phyloP scores from a whole-genome alignment of 2,797 vertebrate genomes.

The Notamacropus eugenii region DNA sequence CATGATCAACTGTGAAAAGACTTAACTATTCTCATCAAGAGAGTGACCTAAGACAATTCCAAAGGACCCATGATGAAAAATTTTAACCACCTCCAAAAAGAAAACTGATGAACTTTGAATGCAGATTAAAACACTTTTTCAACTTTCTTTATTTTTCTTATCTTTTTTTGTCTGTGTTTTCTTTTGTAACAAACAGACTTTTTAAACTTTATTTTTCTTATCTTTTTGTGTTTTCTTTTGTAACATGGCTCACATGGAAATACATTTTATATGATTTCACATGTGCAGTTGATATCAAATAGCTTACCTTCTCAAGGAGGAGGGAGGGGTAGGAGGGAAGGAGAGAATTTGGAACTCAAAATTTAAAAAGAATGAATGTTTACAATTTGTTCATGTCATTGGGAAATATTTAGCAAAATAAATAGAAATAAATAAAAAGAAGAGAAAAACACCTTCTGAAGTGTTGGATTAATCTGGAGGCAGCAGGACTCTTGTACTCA shows the following conservation, averaged over 20 bases:
- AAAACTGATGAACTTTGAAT: not conserved
- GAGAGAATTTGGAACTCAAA: not conserved
- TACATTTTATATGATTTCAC: not conserved
- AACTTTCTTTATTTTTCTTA: not conserved
- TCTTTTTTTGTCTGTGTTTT: not conserved
- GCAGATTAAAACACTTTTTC: not conserved
- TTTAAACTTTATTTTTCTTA: not conserved
- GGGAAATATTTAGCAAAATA: not conserved
- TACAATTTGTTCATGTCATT: not conserved
- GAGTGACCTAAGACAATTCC: not conserved
- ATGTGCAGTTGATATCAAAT: not conserved
- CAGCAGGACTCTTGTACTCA: not conserved
- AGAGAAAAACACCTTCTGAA: not conserved
- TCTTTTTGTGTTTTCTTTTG: not conserved
- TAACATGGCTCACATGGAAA: not conserved
- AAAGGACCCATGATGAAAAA: not conserved
- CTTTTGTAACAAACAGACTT: not conserved
- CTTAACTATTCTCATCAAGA: not conserved
- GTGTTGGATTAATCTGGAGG: not conserved
- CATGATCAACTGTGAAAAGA: not conserved
- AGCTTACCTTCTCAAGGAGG: not conserved
- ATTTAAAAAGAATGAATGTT: not conserved
- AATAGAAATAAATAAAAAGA: not conserved
- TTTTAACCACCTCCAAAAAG: not conserved
- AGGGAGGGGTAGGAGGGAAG: not conserved